These are phyloP conservation scores for Nerophis lumbriciformis DNA, from an alignment of 2,113 vertebrate species.

Conservation along the genomic window DNA sequence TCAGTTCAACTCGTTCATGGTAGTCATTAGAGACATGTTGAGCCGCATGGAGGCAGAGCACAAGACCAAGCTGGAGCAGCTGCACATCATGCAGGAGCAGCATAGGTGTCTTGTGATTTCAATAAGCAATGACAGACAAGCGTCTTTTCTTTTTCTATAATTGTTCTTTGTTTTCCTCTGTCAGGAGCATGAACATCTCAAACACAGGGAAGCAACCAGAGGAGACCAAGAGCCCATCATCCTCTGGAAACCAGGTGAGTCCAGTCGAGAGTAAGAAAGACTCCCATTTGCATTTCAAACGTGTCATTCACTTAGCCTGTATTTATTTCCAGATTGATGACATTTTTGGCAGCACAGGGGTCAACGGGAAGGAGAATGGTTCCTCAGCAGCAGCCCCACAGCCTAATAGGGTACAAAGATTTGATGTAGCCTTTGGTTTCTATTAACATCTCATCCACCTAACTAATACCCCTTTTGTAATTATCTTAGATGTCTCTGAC, in stretches of 20 bases:
- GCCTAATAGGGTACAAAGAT: conserved; percentile 75
- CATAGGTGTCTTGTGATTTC: conserved; percentile 77
- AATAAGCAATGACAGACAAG: not conserved
- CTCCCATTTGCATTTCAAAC: not conserved
- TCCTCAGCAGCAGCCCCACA: conserved; percentile 66
- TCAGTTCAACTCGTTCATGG: conserved; percentile 98
- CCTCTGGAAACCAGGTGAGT: conserved; percentile 78
- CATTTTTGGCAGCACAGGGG: conserved; percentile 78
- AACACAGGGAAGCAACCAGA: conserved; percentile 77
- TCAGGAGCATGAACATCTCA: conserved; percentile 81
- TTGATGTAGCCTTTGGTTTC: not conserved
- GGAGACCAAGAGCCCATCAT: conserved; percentile 73
- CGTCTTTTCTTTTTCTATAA: not conserved
- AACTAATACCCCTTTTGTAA: not conserved
- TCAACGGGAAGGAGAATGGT: conserved; percentile 83
- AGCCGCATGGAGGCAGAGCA: conserved; percentile 90
- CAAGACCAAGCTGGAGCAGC: conserved; percentile 96
- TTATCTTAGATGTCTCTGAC: conserved; percentile 82
- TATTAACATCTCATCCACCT: not conserved
- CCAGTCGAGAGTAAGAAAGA: not conserved
- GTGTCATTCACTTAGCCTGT: not conserved
- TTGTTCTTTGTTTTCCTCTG: not conserved
- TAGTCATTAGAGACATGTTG: conserved; percentile 95
- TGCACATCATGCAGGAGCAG: conserved; percentile 95
- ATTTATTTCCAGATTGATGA: conserved; percentile 78